Evolutionary conservation across 2,888 invertebrate genomes (phyloP).

Genomic region (Nomada fabriciana): DNA sequence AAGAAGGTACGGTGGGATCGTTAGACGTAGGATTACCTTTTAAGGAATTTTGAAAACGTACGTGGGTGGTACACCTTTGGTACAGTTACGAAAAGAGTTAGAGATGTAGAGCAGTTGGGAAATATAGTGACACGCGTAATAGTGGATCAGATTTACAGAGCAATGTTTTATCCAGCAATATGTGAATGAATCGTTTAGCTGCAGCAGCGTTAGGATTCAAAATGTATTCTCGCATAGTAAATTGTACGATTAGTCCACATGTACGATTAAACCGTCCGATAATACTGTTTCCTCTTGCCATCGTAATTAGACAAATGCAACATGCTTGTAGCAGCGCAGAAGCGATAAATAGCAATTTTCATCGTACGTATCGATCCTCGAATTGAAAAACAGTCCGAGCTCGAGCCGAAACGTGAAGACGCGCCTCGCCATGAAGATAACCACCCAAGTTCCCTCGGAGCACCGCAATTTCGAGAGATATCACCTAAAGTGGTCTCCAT

Average conservation of each 20-base stretch:
- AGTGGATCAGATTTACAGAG: too few relatives aligned
- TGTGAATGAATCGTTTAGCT: too few relatives aligned
- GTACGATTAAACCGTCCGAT: not conserved
- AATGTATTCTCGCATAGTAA: too few relatives aligned
- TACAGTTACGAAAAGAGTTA: too few relatives aligned
- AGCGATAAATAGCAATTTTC: not conserved
- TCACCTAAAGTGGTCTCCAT: constrained; percentile 69
- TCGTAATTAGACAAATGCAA: not conserved
- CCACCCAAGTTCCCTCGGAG: constrained; percentile 67
- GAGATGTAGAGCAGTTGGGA: too few relatives aligned
- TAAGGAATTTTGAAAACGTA: too few relatives aligned
- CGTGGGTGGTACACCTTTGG: too few relatives aligned
- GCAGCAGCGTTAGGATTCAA: too few relatives aligned
- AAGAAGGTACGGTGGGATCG: too few relatives aligned
- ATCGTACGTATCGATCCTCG: constrained; percentile 15
- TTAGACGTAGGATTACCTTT: too few relatives aligned
- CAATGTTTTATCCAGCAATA: too few relatives aligned
- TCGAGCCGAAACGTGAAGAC: constrained; percentile 16
- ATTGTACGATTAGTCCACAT: not conserved
- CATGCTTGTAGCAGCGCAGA: not conserved
- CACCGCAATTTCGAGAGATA: constrained; percentile 64
- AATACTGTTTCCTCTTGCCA: not conserved
- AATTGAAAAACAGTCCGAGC: constrained; percentile 14
- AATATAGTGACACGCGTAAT: too few relatives aligned
- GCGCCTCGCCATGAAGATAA: constrained; percentile 61